phyloP scores from a whole-genome alignment of 2,797 vertebrate genomes.

The Chaenodraco wilsoni region DNA sequence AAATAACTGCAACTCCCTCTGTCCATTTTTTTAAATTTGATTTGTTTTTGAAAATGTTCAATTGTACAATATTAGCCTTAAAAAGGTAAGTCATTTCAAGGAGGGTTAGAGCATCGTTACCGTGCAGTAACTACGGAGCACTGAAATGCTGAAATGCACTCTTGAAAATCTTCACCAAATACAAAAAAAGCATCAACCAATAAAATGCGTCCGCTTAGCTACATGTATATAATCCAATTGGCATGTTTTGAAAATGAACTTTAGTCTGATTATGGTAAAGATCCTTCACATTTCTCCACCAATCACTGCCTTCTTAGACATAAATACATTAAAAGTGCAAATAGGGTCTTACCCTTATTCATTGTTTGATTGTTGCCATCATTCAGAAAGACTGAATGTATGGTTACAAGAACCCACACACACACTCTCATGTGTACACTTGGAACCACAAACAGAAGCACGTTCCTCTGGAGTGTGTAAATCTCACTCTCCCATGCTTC shows the following conservation, averaged over 20 bases:
- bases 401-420: constrained; percentile 4
- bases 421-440: not conserved
- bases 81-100: not conserved
- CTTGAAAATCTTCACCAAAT: not conserved
- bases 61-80: not conserved
- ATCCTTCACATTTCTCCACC: not conserved
- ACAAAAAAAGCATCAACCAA: no score
- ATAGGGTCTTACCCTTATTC: not conserved
- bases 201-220: not conserved
- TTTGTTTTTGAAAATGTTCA: not conserved
- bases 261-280: not conserved
- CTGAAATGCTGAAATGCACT: no score
- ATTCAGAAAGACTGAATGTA: not conserved
- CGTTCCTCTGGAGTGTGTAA: constrained; percentile 14
- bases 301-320: not conserved
- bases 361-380: not conserved
- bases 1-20: not conserved
- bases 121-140: not conserved
- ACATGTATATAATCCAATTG: no score
- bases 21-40: not conserved
- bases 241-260: not conserved
- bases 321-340: not conserved
- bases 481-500: constrained; percentile 12
- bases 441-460: constrained; percentile 21
- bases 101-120: not conserved